Evolutionary conservation across 92 coral and sea anemone species (phyloP), one percentile per base, ranked within the genome.

Genomic region (Nematostella vectensis): DNA sequence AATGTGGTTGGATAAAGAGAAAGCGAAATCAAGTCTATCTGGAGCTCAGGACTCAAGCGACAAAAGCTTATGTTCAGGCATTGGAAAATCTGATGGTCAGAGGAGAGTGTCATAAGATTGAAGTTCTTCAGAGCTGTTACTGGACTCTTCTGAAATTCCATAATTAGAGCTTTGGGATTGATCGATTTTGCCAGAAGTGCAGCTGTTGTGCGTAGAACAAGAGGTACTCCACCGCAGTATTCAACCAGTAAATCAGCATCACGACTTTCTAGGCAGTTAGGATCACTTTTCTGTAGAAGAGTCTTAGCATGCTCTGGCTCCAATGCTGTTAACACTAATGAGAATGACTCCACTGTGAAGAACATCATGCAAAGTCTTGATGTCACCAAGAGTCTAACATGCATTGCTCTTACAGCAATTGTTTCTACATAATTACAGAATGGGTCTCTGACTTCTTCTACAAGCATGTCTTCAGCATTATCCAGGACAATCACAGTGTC

Each of bases 401-500:
- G 73, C 38, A 50, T 22, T 11, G 96, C 88, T 52, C 75, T 75
- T 70, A 86, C 78, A 12, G 96, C 96, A 18, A 87, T 67, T 21
- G 66, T 55, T 54, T 71, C 80, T 22, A 87, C 77, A 65, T 82
- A 93, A 36, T 65, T 67, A 56, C 86, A 73, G 74, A 93, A 93
- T 12, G 62, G 76, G 42, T 76, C 76, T 47, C 74, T 75, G 2
- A 61, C 37, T 0, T 63, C 21, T 15, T 84, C 81, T 6, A 77
- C 50, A 25, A 93, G 61, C 88, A 93, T 74, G 67, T 93, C 99
- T 48, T 93, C 99, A 8, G 78, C 96, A 78, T 93, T 87, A 68
- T 93, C 99, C 13, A 93, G 67, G 22, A 93, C 79, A 24, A 93
- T 77, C 10, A 93, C 83, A 47, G 94, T 74, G 49, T 78, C 73